Evolutionary conservation across 2,888 invertebrate genomes (phyloP).

Genomic region (Chamaedrilus cognettii): DNA sequence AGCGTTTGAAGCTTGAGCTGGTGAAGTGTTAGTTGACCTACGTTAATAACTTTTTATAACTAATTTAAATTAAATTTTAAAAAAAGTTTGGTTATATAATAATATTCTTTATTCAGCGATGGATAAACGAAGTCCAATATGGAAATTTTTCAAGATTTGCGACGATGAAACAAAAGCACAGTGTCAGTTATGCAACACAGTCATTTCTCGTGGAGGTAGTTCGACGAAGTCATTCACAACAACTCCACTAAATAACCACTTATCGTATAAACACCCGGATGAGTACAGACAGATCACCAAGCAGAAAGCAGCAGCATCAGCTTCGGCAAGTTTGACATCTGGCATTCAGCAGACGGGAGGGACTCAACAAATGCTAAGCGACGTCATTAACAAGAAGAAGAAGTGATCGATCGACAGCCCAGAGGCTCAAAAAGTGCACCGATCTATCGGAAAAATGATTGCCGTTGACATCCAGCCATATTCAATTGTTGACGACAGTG

Average conservation of each 20-base stretch:
- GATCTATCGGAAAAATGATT: too few species aligned
- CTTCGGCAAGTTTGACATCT: conserved; percentile 1
- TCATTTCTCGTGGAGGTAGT: conserved; percentile 13
- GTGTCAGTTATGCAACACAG: conserved; percentile 4
- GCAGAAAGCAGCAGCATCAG: conserved; percentile 3
- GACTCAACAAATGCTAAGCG: not conserved
- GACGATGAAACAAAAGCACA: conserved; percentile 13
- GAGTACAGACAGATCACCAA: conserved; percentile 7
- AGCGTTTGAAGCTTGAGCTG: too few species aligned
- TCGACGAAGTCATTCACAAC: conserved; percentile 10
- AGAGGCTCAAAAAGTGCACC: too few species aligned
- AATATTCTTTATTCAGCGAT: conserved; percentile 1
- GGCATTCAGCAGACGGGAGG: not conserved
- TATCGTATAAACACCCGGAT: conserved; percentile 12
- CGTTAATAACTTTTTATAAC: too few species aligned
- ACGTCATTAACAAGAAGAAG: too few species aligned
- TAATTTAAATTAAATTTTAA: too few species aligned
- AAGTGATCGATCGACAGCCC: too few species aligned
- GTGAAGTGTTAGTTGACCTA: too few species aligned
- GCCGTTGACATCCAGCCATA: too few species aligned
- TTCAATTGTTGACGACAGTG: too few species aligned
- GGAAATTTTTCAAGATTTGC: conserved; percentile 11
- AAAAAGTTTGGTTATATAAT: too few species aligned
- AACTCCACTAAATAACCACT: conserved; percentile 1
- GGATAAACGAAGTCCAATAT: conserved; percentile 13